Evolutionary conservation across 2,797 vertebrate genomes (phyloP), one percentile per base, ranked within the genome.

Genomic region (Gouania willdenowi): DNA sequence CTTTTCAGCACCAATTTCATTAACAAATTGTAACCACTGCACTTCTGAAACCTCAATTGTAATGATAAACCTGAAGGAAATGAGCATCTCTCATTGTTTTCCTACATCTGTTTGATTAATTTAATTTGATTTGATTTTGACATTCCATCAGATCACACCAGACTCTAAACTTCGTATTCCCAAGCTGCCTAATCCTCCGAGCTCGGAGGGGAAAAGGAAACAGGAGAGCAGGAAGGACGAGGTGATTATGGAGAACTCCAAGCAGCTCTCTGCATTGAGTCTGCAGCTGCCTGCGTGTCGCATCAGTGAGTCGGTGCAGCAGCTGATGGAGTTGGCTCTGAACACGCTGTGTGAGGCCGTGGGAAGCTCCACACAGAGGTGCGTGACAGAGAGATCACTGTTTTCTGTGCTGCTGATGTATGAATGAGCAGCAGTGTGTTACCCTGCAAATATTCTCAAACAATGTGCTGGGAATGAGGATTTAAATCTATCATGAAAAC

Each of bases 301-400:
- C 46, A 90, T 99, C 87, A 98, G 97, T 25, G 90, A 89, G 9
- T 94, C 93, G 0, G 92, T 94, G 71, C 88, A 95, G 82, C 89
- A 93, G 26, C 83, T 99, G 46, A 87, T 98, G 92, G 89, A 91
- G 30, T 81, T 99, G 51, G 92, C 93, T 1, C 87, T 96, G 3
- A 88, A 84, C 79, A 99, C 95, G 0, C 85, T 98, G 41, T 44
- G 83, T 23, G 94, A 98, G 58, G 93, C 94, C 0, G 88, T 91
- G 0, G 83, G 85, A 33, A 94, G 94, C 81, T 94, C 91, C 0
- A 84, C 90, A 2, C 92, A 93, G 17, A 94, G 94, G 95, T 97
- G 82, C 1, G 87, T 49, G 23, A 0, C 5, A 2, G 14, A 32
- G 32, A 8, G 7, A 13, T 5, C 1, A 21, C 23, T 13, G 18